Conservation (phyloP, 37 sponge, comb jelly and placozoan genomes). For the Oopsacas minuta region DNA sequence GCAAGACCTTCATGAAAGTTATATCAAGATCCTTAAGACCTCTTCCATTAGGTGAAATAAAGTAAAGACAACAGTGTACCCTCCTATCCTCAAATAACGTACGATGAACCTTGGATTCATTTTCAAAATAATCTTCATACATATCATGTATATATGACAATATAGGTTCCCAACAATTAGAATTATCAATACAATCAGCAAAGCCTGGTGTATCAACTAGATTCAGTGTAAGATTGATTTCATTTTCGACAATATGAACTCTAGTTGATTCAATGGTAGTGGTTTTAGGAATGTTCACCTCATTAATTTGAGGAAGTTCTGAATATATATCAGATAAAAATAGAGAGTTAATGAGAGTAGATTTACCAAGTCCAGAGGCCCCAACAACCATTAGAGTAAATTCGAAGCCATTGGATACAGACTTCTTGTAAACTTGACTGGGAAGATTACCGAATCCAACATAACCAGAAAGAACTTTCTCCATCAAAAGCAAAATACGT, state of each 20-base stretch:
- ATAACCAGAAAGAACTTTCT: constrained; percentile 39
- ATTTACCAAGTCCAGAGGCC: constrained; percentile 85
- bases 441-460: constrained; percentile 93
- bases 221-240: constrained; percentile 75
- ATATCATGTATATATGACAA: constrained; percentile 85
- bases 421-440: constrained; percentile 74
- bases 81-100: constrained; percentile 72
- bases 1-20: not conserved
- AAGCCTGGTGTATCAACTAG: constrained; percentile 98
- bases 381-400: constrained; percentile 95
- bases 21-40: constrained; percentile 6
- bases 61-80: constrained; percentile 90
- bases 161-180: constrained; percentile 71
- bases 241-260: constrained; percentile 42
- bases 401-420: constrained; percentile 74
- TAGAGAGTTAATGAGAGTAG: constrained; percentile 87
- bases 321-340: constrained; percentile 73
- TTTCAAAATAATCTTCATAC: constrained; percentile 87
- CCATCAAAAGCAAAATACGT: not conserved
- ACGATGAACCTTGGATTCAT: constrained; percentile 35
- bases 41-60: constrained; percentile 90
- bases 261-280: not conserved
- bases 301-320: not conserved
- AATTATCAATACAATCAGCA: constrained; percentile 93
- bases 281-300: not conserved